Conservation (phyloP, 2,113 vertebrate genomes). For the Terrapene triunguis region DNA sequence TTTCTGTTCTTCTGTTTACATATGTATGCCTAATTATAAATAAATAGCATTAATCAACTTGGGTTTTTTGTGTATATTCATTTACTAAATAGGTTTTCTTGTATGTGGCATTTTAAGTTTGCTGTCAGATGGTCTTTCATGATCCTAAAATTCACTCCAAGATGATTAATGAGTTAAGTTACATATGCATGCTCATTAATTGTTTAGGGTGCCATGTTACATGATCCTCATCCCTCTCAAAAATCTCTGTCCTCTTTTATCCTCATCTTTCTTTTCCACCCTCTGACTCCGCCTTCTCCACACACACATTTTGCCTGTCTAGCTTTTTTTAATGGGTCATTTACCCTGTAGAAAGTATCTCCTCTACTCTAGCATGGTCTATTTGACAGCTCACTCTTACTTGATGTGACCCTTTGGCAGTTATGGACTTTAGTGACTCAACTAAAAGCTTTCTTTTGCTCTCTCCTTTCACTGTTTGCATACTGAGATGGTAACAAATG, state of each 20-base stretch:
- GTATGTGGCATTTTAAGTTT: not conserved
- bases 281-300: not conserved
- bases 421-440: not conserved
- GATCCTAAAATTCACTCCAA: slow-evolving; percentile 19
- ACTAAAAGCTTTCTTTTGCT: not conserved
- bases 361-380: not conserved
- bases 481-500: not conserved
- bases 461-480: not conserved
- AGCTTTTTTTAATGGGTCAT: not conserved
- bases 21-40: slow-evolving; percentile 31
- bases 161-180: slow-evolving; percentile 41
- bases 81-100: slow-evolving; percentile 31
- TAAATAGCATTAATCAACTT: slow-evolving; percentile 57
- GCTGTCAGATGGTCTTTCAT: not conserved
- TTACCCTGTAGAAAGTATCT: not conserved
- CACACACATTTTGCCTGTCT: not conserved
- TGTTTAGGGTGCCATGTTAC: not conserved
- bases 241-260: not conserved
- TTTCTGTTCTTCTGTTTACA: slow-evolving; percentile 28
- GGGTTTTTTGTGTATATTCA: not conserved
- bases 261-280: not conserved
- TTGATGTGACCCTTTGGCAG: not conserved
- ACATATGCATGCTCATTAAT: slow-evolving; percentile 18
- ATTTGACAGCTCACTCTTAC: not conserved
- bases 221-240: slow-evolving; percentile 14